Evolutionary conservation across 2,888 invertebrate species (phyloP), one percentile per base, ranked within the genome.

Genomic region (Hirtodrosophila trivittata): DNA sequence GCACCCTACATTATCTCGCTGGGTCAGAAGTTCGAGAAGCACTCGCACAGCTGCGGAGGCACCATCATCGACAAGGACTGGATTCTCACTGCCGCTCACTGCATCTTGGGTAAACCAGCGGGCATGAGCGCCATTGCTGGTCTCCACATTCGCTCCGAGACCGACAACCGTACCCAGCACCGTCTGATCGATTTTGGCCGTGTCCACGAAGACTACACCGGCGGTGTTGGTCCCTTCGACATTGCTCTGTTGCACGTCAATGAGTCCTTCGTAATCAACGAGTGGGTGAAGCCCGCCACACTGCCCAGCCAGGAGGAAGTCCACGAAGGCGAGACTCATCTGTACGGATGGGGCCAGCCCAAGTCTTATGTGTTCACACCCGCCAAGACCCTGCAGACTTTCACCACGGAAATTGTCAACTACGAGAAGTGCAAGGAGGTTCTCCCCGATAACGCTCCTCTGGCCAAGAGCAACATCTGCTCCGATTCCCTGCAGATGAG

Each of bases 331-430:
- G 70, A 80, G 38, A 69, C 67, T 5, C 88, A 89, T 7, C 87
- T 92, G 49, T 89, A 90, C 25, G 92, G 92, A 32, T 92, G 92
- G 92, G 92, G 92, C n/a, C 88, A 87, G 69, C 82, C 87, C 3
- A 87, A 87, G 5, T 64, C 81, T 0, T 87, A 66, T 12, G 0
- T 69, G 0, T 41, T 85, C 0, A 51, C 72, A 1, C 52, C 41
- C n/a, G 74, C 90, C 38, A 82, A 82, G 38, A 82, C 75, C 4
- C 75, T 90, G 45, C 81, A 83, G 72, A 90, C 89, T 33, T 70
- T 89, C 1, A 54, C 72, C 42, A 87, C 88, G 2, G 69, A 89
- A 2, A 64, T 90, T 32, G 37, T 90, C 0, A 80, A 85, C 26
- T 89, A 65, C 57, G 39, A 51, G 0, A 38, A 60, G 0, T 90